Evolutionary conservation across 2,113 vertebrate species (phyloP), one percentile per base, ranked within the genome.

Genomic region (Platysteira castanea): DNA sequence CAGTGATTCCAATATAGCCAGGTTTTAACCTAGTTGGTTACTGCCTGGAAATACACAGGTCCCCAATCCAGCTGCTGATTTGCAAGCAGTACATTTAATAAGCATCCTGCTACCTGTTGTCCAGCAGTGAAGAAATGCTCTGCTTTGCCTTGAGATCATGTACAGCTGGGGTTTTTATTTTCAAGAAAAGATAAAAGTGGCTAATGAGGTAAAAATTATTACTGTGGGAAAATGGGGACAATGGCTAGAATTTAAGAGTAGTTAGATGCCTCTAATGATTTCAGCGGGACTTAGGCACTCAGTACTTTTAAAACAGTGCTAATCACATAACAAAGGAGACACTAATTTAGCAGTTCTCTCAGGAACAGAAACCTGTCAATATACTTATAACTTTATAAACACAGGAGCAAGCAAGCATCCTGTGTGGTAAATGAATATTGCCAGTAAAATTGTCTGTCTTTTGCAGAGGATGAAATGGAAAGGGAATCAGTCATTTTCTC

Each of bases 181-280:
- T 7, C 35, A 90, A 93, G 75, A 74, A 65, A 89, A 91, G 47
- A 70, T 82, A 71, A 69, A 93, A 89, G 67, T 80, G 49, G 14
- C 49, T 94, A 90, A 89, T 84, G 33, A 88, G 42, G 30, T 77
- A 94, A 91, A 35, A 83, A 70, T 69, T 83, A 79, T 54, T 91
- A 44, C 59, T 87, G 50, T 44, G 17, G 67, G 50, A 75, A 91
- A 91, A 93, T 44, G 9, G 63, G 42, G 61, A 91, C 82, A 89
- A 77, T 77, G 69, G 47, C 50, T 92, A 47, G 68, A 84, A 92
- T 54, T 76, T 86, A 93, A 89, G 69, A 68, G 9, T 84, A 74
- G 81, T 88, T 96, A 90, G 76, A 67, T 74, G 37, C 64, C 50
- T 87, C 33, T 90, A 81, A 69, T 64, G 44, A 84, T 93, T 95